Evolutionary conservation across 2,113 vertebrate species (phyloP), one percentile per base, ranked within the genome.

Genomic region (Spermophilus dauricus): DNA sequence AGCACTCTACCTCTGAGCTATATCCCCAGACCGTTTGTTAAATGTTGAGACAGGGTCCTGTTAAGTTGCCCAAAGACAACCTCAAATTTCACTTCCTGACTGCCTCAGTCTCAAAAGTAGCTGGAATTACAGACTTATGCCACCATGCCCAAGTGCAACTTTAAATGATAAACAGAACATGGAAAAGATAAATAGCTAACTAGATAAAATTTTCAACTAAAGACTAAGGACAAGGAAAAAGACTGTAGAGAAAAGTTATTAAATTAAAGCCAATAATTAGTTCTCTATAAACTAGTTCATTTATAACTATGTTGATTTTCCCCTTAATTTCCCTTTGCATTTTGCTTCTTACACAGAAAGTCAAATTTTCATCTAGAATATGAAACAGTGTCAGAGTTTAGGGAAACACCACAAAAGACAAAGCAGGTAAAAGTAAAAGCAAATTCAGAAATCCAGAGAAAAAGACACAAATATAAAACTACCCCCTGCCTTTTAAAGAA

Each of bases 401-500:
- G 24, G 30, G 17, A 65, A 93, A 96, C 87, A 45, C 34, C 63
- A 95, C 80, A 91, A 76, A 95, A 88, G 5, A 53, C 8, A 70
- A 88, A 32, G 26, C 2, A 89, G 24, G 34, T 8, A 65, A 77
- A 92, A 91, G 42, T 63, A 91, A 45, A 90, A 84, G 34, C 34
- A 72, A 88, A 76, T 32, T 51, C 11, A 96, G 32, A 95, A 81
- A 93, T 22, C 53, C n/a, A 70, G 39, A 89, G 11, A 85, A 26
- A 81, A 86, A 92, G 30, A 96, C 37, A 94, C 37, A 80, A 85
- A 53, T 34, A 87, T 6, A 73, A 92, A 92, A 89, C 32, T 30
- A 12, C 65, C 5, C 24, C 6, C 10, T 45, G 24, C 9, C 18
- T 93, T 89, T 96, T 73, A 83, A 91, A 91, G 61, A 48, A 42